Conservation (phyloP, 2,113 vertebrate species). For the Podocnemis expansa region DNA sequence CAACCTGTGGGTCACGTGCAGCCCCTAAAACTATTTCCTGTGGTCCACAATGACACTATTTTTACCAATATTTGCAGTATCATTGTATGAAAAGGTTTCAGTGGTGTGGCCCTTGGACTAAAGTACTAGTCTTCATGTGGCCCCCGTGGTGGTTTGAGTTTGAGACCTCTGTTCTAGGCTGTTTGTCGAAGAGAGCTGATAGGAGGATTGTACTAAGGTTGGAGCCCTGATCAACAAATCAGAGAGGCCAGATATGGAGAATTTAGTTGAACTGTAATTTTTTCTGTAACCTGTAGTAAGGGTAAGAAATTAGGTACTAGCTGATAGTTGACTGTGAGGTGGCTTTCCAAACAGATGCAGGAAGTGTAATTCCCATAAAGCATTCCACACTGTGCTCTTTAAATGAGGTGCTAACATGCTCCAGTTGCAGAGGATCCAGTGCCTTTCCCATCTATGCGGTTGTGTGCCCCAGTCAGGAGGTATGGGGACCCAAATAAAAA, state of each 20-base stretch:
- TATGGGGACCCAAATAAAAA: background rate
- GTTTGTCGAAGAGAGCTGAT: no score
- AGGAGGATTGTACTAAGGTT: background rate
- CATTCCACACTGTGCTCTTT: background rate
- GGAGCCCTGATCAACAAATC: background rate
- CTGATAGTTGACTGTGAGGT: background rate
- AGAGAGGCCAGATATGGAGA: rapidly evolving
- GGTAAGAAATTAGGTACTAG: background rate
- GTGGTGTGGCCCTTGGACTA: no score
- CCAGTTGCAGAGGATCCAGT: rapidly evolving
- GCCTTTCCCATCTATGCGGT: background rate
- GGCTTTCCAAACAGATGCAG: background rate
- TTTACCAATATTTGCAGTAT: no score
- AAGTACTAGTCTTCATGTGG: no score
- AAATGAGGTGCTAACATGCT: background rate
- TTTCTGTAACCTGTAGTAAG: background rate
- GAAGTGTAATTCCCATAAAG: background rate
- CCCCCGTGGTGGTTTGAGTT: no score
- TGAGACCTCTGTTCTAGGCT: no score
- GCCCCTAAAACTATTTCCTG: no score
- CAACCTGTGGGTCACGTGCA: no score
- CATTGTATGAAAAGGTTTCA: no score
- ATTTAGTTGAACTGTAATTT: background rate
- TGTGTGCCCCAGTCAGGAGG: background rate
- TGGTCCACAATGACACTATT: no score